These are phyloP conservation scores for Bicyclus anynana DNA, from an alignment of 1,140 invertebrate species.

Conservation along the genomic window DNA sequence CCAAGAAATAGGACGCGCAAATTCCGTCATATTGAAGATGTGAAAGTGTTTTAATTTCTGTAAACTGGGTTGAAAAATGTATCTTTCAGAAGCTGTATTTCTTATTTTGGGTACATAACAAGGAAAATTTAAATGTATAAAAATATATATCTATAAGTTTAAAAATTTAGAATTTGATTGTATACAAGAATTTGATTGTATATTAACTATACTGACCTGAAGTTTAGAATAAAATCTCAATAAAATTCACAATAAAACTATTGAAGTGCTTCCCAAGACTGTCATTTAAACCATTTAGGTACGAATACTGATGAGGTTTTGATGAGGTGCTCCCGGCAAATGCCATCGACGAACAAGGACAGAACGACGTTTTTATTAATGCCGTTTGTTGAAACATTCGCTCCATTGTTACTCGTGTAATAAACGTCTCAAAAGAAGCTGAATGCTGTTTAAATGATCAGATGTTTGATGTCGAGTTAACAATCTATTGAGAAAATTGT, in stretches of 20 bases:
- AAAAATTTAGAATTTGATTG: no score
- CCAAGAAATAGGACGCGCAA: constrained; percentile 28
- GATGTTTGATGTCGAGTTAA: not conserved
- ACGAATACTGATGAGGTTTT: constrained; percentile 43
- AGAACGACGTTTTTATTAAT: constrained; percentile 7
- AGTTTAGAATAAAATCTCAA: no score
- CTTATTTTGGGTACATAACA: not conserved
- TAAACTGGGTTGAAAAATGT: constrained; percentile 18
- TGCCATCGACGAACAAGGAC: not conserved
- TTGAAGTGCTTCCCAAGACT: not conserved
- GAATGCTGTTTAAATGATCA: not conserved
- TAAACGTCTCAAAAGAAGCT: not conserved
- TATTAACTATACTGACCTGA: no score
- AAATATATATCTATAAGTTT: not conserved
- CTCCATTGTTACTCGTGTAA: not conserved
- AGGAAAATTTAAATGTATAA: not conserved
- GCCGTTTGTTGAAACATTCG: not conserved
- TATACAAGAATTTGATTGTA: no score
- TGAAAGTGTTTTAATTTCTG: constrained; percentile 43
- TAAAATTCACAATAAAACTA: no score
- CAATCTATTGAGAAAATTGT: not conserved
- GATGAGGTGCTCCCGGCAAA: constrained; percentile 36
- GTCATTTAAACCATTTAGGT: not conserved
- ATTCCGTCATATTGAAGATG: constrained; percentile 41
- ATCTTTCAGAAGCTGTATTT: not conserved